phyloP scores from a whole-genome alignment of 2,113 vertebrate species.

The Ramphastos sulfuratus region DNA sequence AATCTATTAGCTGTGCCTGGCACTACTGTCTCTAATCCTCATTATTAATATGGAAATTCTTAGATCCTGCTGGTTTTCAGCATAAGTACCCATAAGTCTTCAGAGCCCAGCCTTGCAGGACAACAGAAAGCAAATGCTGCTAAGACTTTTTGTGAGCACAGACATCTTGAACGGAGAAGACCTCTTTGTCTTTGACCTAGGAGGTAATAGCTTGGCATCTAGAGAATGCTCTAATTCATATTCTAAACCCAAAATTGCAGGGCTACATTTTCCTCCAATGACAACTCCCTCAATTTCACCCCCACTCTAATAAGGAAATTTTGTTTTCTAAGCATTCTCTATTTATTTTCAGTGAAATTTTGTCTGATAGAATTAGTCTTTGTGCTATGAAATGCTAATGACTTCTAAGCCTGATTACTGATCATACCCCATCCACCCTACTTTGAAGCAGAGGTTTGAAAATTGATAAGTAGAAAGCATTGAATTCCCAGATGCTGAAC shows the following conservation, averaged over 20 bases:
- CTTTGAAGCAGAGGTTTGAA: conserved; percentile 1
- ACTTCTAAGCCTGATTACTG: not conserved
- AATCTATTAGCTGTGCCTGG: not conserved
- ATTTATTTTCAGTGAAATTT: conserved; percentile 40
- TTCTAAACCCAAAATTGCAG: conserved; percentile 71
- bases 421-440: not conserved
- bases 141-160: conserved; percentile 13
- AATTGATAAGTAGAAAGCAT: not conserved
- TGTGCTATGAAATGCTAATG: conserved; percentile 42
- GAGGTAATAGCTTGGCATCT: conserved; percentile 65
- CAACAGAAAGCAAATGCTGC: conserved; percentile 35
- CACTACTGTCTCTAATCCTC: conserved; percentile 16
- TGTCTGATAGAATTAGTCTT: conserved; percentile 17
- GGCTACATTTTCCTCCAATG: conserved; percentile 54
- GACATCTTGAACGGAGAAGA: conserved; percentile 58
- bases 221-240: conserved; percentile 70
- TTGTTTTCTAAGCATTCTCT: conserved; percentile 40
- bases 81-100: not conserved
- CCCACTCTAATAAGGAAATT: conserved; percentile 60
- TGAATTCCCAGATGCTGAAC: not conserved
- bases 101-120: not conserved
- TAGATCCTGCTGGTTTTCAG: conserved; percentile 32
- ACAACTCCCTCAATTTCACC: conserved; percentile 62
- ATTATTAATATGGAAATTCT: conserved; percentile 10
- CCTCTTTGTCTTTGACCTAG: conserved; percentile 59